Evolutionary conservation across 2,888 invertebrate species (phyloP), one percentile per base, ranked within the genome.

Genomic region (Dryadula phaetusa): DNA sequence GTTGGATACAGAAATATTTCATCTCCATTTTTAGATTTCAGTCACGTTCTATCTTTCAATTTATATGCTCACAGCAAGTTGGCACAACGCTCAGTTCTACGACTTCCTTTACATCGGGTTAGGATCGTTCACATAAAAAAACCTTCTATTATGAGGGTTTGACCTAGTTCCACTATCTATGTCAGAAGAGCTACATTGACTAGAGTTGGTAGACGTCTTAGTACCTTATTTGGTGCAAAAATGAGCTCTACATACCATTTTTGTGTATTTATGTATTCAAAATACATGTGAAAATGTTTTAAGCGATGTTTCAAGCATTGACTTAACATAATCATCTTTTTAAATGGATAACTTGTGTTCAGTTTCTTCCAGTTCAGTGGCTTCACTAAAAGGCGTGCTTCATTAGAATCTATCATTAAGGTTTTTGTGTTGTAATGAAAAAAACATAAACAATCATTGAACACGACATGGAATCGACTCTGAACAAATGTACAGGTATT

Each of bases 1-100:
- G 44, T 25, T 52, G 22, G 47, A 40, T 52, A 40, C 52, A 40
- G 14, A 60, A 56, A 56, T 40, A 42, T 58, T 58, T 44, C 28
- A 32, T 18, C 42, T 32, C 44, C 4, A 18, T 60, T 42, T 64
- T 60, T 49, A 49, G 49, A 65, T 65, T 58, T 37, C 18, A 40
- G 58, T 65, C 64, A 65, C 64, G 58, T 58, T 40, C 20, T 60
- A 60, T 28, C 40, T 58, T 65, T 65, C 58, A 47, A 64, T 64
- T 47, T 47, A 56, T 47, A 40, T 64, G 47, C 58, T 58, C 56
- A 49, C 28, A 47, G 47, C 47, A 18, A 58, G 58, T 58, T 64
- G 58, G 37, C 40, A 58, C 54, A 47, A 40, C 56, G 46, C 56
- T 49, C 47, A 28, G 28, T 49, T 60, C 44, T 58, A 58, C 58